A percentile compares a stretch with the other conserved stretches of the same genome.
Conservation (phyloP, 2,113 vertebrate genomes). For the Syrrhaptes paradoxus region DNA sequence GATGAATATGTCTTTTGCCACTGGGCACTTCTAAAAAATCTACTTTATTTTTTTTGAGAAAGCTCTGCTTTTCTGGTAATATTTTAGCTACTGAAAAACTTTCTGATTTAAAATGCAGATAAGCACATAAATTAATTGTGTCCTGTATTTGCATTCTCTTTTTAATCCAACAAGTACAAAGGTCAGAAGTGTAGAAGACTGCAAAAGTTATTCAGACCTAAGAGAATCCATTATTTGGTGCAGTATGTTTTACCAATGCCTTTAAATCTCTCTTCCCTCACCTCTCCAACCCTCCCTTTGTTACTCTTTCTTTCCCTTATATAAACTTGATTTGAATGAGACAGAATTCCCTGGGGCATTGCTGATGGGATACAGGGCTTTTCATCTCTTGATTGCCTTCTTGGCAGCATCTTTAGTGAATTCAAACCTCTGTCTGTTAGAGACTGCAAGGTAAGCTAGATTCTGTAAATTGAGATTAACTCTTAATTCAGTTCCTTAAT, state of each 20-base stretch:
- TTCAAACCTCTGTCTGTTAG: constrained; percentile 3
- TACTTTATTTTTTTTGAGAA: not conserved
- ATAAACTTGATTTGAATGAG: not conserved
- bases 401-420: not conserved
- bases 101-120: not conserved
- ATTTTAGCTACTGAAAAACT: not conserved
- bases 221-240: not conserved
- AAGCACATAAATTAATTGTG: not conserved
- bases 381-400: constrained; percentile 10
- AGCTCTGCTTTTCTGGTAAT: not conserved
- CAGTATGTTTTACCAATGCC: not conserved
- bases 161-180: not conserved
- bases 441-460: not conserved
- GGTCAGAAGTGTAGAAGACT: not conserved
- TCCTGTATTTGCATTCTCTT: not conserved
- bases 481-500: no score
- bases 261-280: not conserved
- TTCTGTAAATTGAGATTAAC: not conserved
- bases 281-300: not conserved
- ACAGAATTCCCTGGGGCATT: not conserved
- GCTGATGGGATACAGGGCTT: not conserved
- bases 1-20: not conserved
- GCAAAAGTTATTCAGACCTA: not conserved
- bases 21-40: not conserved
- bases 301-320: not conserved